Base-by-base conservation (phyloP, 23 tunicate species). In the Corella eumyota region DNA sequence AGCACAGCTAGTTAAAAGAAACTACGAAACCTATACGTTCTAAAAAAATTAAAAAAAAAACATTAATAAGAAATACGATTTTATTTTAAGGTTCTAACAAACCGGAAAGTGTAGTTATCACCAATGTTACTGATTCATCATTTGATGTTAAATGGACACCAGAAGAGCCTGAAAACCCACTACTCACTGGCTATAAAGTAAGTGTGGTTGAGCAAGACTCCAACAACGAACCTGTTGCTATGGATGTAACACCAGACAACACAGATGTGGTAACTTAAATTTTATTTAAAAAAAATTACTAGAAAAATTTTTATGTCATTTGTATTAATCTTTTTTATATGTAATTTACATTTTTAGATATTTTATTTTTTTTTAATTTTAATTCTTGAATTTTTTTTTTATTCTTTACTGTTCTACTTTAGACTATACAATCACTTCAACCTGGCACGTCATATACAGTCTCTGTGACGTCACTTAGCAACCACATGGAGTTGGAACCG, bases 361-460 rank as follows among this genome's bases (percentile, higher is more conserved):
- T n/a, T n/a, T n/a, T n/a, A n/a, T n/a, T n/a, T n/a, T n/a, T n/a
- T n/a, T n/a, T n/a, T n/a, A n/a, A n/a, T n/a, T n/a, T n/a, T n/a
- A n/a, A n/a, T n/a, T n/a, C n/a, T n/a, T n/a, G n/a, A n/a, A n/a
- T n/a, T n/a, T n/a, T n/a, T n/a, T n/a, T n/a, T n/a, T n/a, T n/a
- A n/a, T n/a, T n/a, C n/a, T n/a, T n/a, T n/a, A n/a, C n/a, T n/a
- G n/a, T n/a, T n/a, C n/a, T 53, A n/a, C 5, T 35, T 5, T 60
- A 71, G 68, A 23, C 34, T 3, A 34, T 74, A 7, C 25, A 32
- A 25, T 46, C 55, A 6, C 64, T 74, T 1, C 55, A 52, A 21
- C 80, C 80, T 23, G 80, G 64, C 6, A 74, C 80, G 3, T 24
- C 61, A 17, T 74, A 74, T 36, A 71, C 64, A 24, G 32, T 64